Evolutionary conservation across 2,888 invertebrate species (phyloP), one percentile per base, ranked within the genome.

Genomic region (Cepaea hortensis): DNA sequence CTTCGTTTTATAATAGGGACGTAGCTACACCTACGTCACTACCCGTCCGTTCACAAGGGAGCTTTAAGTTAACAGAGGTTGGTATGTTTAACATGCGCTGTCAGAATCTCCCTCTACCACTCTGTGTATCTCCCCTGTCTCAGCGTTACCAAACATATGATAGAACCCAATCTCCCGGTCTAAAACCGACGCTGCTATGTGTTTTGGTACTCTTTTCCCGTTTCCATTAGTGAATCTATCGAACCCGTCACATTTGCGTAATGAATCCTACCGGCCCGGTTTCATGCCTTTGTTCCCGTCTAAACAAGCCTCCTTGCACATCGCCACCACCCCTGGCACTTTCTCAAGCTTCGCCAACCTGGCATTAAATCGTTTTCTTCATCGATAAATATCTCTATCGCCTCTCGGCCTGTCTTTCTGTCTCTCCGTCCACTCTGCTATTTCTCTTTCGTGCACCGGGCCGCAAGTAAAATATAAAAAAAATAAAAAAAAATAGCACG

Each of bases 211-310:
- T n/a, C 81, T n/a, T 48, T 50, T 70, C 50, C 55, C 70, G 70
- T 81, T 50, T 81, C 81, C 81, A 81, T 70, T 70, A 81, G 81
- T 70, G 81, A 72, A 81, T 81, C 65, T 81, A 81, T 70, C 70
- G 50, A 68, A 35, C 55, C 61, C 4, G n/a, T 55, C 77, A 61
- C 76, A 77, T 77, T 77, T 77, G 55, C 77, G 77, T 77, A 77
- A 61, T 61, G 77, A 61, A 55, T 77, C 23, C n/a, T 9, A n/a
- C 11, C 23, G 6, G 1, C 55, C 13, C 50, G 4, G 11, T 9
- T 13, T 48, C 11, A 4, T 35, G 6, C n/a, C 70, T 6, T n/a
- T 13, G 5, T 46, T 81, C 46, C 1, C 62, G 20, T 50, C 61
- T 23, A 11, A 80, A 23, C 46, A 35, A 65, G 15, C 62, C 13